Evolutionary conservation across 1,140 invertebrate genomes (phyloP).

Genomic region (Pentalonia nigronervosa): DNA sequence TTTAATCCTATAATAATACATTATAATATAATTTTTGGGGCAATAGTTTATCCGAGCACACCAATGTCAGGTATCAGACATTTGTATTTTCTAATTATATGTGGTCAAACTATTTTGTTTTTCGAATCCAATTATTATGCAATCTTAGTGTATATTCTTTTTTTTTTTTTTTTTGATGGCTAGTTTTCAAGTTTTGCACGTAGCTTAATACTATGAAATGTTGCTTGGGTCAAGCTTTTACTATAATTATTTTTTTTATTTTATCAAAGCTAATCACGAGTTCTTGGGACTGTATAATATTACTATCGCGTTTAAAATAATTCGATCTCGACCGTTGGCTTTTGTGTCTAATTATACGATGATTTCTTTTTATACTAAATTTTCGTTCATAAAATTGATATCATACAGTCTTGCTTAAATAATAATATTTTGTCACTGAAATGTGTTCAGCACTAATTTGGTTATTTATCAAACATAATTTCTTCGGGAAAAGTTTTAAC

Average conservation of each 20-base stretch:
- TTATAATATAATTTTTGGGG: neutral
- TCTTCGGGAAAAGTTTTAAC: neutral
- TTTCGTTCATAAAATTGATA: neutral
- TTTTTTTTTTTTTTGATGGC: neutral
- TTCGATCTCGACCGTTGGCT: neutral
- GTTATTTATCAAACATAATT: neutral
- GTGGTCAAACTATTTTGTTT: neutral
- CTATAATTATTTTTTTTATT: neutral
- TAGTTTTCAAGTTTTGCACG: neutral
- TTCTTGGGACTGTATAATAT: neutral
- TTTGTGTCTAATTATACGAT: neutral
- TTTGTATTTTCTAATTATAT: neutral
- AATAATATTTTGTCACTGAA: neutral
- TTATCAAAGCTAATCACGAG: neutral
- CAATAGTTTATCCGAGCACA: neutral
- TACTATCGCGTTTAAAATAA: neutral
- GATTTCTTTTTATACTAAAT: neutral
- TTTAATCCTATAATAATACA: neutral
- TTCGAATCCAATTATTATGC: neutral
- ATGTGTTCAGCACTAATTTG: neutral
- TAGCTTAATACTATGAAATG: neutral
- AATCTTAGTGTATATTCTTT: neutral
- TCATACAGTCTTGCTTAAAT: neutral
- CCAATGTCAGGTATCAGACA: neutral
- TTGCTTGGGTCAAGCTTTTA: neutral